Evolutionary conservation across 2,888 invertebrate species (phyloP), one percentile per base, ranked within the genome.

Genomic region (Polia nebulosa): DNA sequence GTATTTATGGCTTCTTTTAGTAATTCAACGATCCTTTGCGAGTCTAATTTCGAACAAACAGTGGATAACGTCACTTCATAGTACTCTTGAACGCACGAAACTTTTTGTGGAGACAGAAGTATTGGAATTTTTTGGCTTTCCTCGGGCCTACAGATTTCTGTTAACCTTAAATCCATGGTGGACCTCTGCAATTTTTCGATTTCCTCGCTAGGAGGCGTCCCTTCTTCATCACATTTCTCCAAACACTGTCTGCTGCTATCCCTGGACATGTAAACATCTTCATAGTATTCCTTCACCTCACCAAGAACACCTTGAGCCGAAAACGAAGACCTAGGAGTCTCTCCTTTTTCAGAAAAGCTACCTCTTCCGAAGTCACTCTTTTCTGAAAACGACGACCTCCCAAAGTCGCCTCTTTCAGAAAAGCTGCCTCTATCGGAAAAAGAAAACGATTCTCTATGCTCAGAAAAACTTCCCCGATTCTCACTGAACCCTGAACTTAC

Each of bases 21-120:
- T 82, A 98, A 95, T 80, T 97, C 97, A 15, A 98, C 96, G 73
- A 98, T 98, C 63, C 98, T 97, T 53, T 97, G 97, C 0, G 98
- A 97, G 85, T 98, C 98, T 55, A 98, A 91, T 85, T 97, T 97
- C 2, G 98, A 98, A 87, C 98, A 98, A 49, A 97, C 97, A 11
- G 98, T 97, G 0, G 98, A 98, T 29, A 98, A 90, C 27, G 97
- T 97, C 0, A 98, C 97, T 90, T 98, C 98, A 69, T 97, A 97
- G 53, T 94, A 95, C 61, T 96, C 96, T 55, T 93, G 93, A 0
- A 91, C 91, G 73, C 94, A 93, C 0, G 92, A 94, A 0, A 95
- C 90, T 22, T 94, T 92, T 41, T 95, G 94, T 0, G 95, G 95
- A 62, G 93, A 94, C 0, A 95, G 62, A 0, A 95, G 74, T 2